Percentiles rank a stretch among this genome's conserved stretches.
Conservation (phyloP, 1,140 invertebrate genomes). For the Phymastichus coffea region DNA sequence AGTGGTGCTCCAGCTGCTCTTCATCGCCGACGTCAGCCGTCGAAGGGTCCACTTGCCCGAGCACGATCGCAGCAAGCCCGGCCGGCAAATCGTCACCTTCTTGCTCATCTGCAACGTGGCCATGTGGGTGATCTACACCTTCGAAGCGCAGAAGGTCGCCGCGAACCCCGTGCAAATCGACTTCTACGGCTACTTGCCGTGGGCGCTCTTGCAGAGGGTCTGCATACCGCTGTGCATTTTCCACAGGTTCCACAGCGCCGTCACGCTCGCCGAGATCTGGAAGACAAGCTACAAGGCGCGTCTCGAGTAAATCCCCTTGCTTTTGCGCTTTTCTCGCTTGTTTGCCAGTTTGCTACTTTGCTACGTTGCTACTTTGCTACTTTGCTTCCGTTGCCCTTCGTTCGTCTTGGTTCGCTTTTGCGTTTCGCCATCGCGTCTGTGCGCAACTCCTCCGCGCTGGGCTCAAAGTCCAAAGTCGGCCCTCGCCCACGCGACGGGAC, state of each 20-base stretch:
- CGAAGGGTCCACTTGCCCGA: constrained; percentile 86
- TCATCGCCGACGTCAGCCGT: constrained; percentile 91
- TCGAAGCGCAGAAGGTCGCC: constrained; percentile 91
- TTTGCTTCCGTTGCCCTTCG: too few species aligned
- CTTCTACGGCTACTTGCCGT: constrained; percentile 92
- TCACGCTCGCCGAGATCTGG: constrained; percentile 97
- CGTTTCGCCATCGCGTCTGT: too few species aligned
- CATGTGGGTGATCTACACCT: constrained; percentile 94
- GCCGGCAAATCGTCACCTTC: constrained; percentile 93
- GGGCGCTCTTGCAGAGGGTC: constrained; percentile 91
- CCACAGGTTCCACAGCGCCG: constrained; percentile 94
- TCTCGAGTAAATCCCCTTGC: constrained; percentile 72
- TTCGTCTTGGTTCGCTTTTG: too few species aligned
- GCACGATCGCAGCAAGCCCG: constrained; percentile 90
- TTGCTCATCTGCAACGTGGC: constrained; percentile 92
- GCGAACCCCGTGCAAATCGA: constrained; percentile 88
- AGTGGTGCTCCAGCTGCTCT: constrained; percentile 89
- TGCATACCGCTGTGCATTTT: constrained; percentile 95
- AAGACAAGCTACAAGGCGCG: constrained; percentile 95
- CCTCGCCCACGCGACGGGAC: too few species aligned
- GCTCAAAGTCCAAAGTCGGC: too few species aligned
- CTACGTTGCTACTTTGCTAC: too few species aligned
- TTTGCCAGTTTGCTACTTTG: too few species aligned
- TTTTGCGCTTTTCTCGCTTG: too few species aligned
- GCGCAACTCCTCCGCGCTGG: too few species aligned